Conservation (phyloP, 2,113 vertebrate genomes). For the Varanus salvator region DNA sequence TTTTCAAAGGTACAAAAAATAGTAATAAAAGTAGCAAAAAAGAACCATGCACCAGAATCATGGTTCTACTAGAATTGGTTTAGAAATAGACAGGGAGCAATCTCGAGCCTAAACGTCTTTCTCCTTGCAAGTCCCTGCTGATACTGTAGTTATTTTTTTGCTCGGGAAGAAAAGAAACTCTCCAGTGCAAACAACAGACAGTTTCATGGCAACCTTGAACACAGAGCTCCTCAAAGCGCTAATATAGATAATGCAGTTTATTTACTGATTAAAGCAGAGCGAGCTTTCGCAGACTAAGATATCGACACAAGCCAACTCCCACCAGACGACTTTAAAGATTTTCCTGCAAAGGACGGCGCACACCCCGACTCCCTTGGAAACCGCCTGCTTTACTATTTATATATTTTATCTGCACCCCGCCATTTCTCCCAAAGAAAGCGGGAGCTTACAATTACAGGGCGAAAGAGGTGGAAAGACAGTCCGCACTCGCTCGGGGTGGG, state of each 20-base stretch:
- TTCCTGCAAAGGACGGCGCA: not conserved
- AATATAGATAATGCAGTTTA: too few species aligned
- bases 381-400: not conserved
- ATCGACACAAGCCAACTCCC: not conserved
- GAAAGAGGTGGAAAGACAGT: not conserved
- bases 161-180: too few species aligned
- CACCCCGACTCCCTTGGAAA: not conserved
- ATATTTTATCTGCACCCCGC: too few species aligned
- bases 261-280: not conserved
- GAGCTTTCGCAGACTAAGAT: not conserved
- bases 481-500: slow-evolving; percentile 2
- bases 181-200: not conserved
- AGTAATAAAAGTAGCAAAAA: not conserved
- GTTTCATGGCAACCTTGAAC: too few species aligned
- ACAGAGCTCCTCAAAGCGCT: too few species aligned
- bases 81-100: too few species aligned
- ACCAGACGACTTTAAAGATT: not conserved
- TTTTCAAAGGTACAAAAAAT: too few species aligned
- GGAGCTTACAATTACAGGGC: too few species aligned
- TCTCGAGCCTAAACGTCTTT: not conserved
- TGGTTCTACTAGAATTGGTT: not conserved
- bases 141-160: not conserved
- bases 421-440: too few species aligned
- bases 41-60: not conserved
- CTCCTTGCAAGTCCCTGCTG: too few species aligned